Evolutionary conservation across 2,113 vertebrate species (phyloP).

Genomic region (Tonatia bakeri): DNA sequence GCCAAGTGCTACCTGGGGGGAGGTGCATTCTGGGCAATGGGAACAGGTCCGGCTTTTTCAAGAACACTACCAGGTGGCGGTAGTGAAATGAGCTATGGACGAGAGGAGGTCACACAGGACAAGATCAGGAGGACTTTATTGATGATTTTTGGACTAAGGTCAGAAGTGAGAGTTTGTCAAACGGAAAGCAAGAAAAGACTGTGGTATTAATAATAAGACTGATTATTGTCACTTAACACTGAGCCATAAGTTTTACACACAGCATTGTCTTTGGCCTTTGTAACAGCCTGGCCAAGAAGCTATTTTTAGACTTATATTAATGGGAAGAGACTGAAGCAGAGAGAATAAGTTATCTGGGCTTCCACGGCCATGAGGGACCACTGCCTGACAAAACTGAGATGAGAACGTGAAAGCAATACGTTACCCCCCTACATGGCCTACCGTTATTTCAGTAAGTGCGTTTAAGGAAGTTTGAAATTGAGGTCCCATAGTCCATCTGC

Average conservation of each 20-base stretch:
- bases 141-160: neutral
- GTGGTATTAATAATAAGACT: neutral
- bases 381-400: neutral
- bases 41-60: neutral
- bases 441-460: neutral
- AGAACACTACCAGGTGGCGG: neutral
- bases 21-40: neutral
- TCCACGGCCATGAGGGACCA: neutral
- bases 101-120: neutral
- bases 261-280: neutral
- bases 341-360: neutral
- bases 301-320: neutral
- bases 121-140: neutral
- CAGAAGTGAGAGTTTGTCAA: neutral
- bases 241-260: neutral
- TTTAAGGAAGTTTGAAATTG: neutral
- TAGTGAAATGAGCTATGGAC: neutral
- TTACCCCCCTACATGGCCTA: neutral
- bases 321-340: neutral
- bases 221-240: neutral
- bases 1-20: accelerated
- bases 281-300: accelerated
- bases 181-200: neutral
- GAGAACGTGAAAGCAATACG: neutral
- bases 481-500: neutral